phyloP scores from a whole-genome alignment of 1,140 invertebrate genomes.

The Lanistes nyassanus region DNA sequence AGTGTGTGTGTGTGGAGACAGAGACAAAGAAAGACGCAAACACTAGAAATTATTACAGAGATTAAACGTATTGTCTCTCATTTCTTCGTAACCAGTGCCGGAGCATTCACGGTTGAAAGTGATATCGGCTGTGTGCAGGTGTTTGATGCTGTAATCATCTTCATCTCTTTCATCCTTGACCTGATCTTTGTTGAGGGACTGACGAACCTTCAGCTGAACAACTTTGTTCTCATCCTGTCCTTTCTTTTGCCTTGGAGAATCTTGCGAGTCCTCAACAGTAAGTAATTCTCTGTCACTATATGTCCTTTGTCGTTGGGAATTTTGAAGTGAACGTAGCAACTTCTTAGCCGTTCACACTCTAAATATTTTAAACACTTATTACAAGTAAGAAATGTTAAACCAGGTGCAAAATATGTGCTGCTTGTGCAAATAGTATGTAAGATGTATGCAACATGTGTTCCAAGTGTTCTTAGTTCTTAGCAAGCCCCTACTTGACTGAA shows the following conservation, averaged over 20 bases:
- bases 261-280: slow-evolving; percentile 51
- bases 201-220: slow-evolving; percentile 27
- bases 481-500: neutral
- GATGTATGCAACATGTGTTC: no score
- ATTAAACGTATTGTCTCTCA: neutral
- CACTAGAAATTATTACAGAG: no score
- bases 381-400: neutral
- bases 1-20: neutral
- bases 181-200: slow-evolving; percentile 38
- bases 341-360: no score
- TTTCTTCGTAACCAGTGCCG: neutral
- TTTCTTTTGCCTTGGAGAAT: slow-evolving; percentile 51
- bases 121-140: slow-evolving; percentile 25
- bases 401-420: neutral
- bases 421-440: no score
- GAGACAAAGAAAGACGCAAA: no score
- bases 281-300: slow-evolving; percentile 17
- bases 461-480: neutral
- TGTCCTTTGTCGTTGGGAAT: neutral
- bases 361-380: no score
- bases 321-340: neutral
- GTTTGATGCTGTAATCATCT: slow-evolving; percentile 39
- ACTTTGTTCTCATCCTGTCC: slow-evolving; percentile 44
- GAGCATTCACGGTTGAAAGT: no score
- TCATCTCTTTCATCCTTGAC: slow-evolving; percentile 37